Evolutionary conservation across 2,113 vertebrate genomes (phyloP), one percentile per base, ranked within the genome.

Genomic region (Leiothrix lutea): DNA sequence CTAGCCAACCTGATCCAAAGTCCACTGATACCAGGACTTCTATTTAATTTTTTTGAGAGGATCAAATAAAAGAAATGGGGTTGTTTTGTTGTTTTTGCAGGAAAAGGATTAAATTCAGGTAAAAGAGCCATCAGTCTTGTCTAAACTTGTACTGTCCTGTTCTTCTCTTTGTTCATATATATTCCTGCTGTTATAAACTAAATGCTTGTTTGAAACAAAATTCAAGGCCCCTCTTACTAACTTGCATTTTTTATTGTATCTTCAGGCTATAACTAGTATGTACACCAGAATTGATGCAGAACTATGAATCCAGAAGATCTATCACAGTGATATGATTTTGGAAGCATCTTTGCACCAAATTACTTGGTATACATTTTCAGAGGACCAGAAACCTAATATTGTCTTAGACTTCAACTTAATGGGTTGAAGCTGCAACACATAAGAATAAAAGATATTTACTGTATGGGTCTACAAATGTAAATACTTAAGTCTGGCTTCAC

Each of bases 191-290:
- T 56, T 83, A 57, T 38, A 89, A 92, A 38, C 5, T 33, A 92
- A 83, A 83, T 51, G 12, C 50, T 94, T 89, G 24, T 72, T 88
- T 80, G 67, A 80, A 92, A 70, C 38, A 89, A 93, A 91, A 91
- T 75, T 75, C 77, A 88, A 82, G 33, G 33, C 33, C 24, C 8
- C 7, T 79, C 38, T 83, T 88, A 64, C 38, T 91, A 91, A 69
- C 72, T 95, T 77, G 58, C 40, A 40, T 88, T 72, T 80, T 92
- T 96, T 88, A 86, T 92, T 91, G 53, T 56, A 72, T 26, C 75
- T 94, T 82, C 42, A 80, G 83, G 80, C 88, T 84, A 12, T 36
- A 54, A 71, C 47, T 58, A 51, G 22, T 28, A 14, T 81, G 56
- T 78, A 72, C 65, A 38, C 51, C 60, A 66, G 61, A 87, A 84